These are phyloP conservation scores for Dendrolimus houi DNA, from an alignment of 2,888 invertebrate genomes.

Conservation along the genomic window DNA sequence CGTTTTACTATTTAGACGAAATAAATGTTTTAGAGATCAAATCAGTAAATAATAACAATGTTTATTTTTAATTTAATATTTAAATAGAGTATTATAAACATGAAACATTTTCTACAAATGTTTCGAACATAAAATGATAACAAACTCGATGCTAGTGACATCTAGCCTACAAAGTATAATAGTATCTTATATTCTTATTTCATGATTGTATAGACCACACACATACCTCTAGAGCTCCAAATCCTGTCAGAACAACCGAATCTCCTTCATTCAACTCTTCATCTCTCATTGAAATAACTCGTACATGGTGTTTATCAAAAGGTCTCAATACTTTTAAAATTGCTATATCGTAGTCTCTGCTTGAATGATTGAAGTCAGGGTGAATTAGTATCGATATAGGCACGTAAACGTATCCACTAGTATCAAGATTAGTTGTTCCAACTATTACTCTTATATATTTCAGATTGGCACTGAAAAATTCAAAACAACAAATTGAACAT, in stretches of 20 bases:
- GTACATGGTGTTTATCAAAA: constrained; percentile 34
- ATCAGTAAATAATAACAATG: too few species aligned
- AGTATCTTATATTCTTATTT: too few species aligned
- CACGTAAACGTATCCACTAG: constrained; percentile 32
- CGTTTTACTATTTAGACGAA: too few species aligned
- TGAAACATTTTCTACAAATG: too few species aligned
- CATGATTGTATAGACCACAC: too few species aligned
- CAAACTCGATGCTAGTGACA: too few species aligned
- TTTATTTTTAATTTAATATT: too few species aligned
- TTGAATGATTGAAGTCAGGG: constrained; percentile 30
- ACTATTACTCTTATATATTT: constrained; percentile 42
- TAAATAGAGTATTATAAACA: too few species aligned
- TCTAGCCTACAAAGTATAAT: too few species aligned
- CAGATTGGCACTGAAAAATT: constrained; percentile 41
- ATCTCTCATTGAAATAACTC: constrained; percentile 28
- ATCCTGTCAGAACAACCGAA: constrained; percentile 43
- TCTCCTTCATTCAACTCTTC: constrained; percentile 40
- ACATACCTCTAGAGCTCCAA: constrained; percentile 49
- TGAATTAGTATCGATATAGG: constrained; percentile 35
- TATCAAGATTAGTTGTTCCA: constrained; percentile 50
- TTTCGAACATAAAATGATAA: too few species aligned
- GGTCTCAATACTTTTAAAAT: constrained; percentile 34
- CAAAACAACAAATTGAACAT: neutral
- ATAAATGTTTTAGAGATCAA: too few species aligned
- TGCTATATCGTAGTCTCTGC: constrained; percentile 50